phyloP scores from a whole-genome alignment of 1,140 invertebrate species.

The Sinella curviseta region DNA sequence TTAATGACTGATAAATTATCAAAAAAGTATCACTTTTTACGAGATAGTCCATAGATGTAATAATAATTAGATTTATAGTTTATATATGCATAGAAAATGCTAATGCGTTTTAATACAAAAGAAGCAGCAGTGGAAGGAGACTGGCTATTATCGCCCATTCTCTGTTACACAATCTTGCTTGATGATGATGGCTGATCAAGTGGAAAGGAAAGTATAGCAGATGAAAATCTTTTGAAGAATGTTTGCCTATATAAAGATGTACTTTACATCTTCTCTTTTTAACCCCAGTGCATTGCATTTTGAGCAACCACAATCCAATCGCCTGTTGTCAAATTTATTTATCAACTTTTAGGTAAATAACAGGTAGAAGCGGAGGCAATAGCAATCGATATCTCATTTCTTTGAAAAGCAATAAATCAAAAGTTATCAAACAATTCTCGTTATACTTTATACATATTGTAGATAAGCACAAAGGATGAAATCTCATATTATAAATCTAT shows the following conservation, averaged over 20 bases:
- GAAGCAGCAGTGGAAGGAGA: too few species aligned
- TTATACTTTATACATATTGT: too few species aligned
- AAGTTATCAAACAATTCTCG: background rate
- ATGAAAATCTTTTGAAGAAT: background rate
- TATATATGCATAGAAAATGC: constrained; percentile 50
- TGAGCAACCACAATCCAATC: too few species aligned
- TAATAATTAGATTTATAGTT: constrained; percentile 51
- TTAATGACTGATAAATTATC: constrained; percentile 51
- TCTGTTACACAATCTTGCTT: background rate
- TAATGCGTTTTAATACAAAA: constrained; percentile 49
- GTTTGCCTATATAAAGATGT: too few species aligned
- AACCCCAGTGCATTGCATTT: too few species aligned
- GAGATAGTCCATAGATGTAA: constrained; percentile 46
- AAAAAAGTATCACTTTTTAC: constrained; percentile 49
- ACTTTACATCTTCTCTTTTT: too few species aligned
- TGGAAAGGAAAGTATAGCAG: background rate
- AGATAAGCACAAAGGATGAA: too few species aligned
- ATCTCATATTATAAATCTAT: too few species aligned
- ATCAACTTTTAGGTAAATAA: background rate
- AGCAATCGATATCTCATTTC: background rate
- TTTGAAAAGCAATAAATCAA: background rate
- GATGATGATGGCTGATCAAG: background rate
- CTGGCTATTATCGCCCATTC: background rate
- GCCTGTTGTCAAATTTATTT: too few species aligned
- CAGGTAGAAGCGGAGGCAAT: background rate